Evolutionary conservation across 1,140 invertebrate species (phyloP).

Genomic region (Aphelinus certus): DNA sequence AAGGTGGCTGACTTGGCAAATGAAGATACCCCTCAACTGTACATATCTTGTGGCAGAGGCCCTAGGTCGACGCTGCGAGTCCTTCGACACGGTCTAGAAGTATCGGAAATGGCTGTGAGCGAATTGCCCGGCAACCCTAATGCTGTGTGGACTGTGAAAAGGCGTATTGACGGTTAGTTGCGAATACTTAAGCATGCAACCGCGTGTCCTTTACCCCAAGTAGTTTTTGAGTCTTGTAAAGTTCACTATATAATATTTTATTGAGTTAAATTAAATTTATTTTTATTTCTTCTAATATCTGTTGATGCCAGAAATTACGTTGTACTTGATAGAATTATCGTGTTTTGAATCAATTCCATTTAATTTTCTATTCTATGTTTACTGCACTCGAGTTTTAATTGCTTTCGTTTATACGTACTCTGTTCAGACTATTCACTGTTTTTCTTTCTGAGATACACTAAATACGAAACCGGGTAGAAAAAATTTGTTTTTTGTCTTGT

Average conservation of each 20-base stretch:
- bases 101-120: conserved; percentile 99
- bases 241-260: no score
- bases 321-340: no score
- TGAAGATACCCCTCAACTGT: conserved; percentile 98
- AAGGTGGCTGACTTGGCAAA: conserved; percentile 87
- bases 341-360: no score
- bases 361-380: no score
- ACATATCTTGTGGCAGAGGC: conserved; percentile 94
- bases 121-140: conserved; percentile 99
- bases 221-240: conserved; percentile 11
- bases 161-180: conserved; percentile 91
- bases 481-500: conserved; percentile 5
- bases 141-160: conserved; percentile 99
- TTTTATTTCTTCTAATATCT: no score
- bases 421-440: no score
- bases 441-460: no score
- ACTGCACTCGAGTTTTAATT: no score
- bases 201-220: conserved; percentile 7
- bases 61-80: conserved; percentile 93
- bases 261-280: no score
- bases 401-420: no score
- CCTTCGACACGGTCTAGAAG: conserved; percentile 96
- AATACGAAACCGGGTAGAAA: neutral
- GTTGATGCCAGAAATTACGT: no score
- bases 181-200: neutral